A percentile compares a stretch with the other conserved stretches of the same genome.
Evolutionary conservation across 2,797 vertebrate species (phyloP).

Genomic region (Sitta carolinensis): DNA sequence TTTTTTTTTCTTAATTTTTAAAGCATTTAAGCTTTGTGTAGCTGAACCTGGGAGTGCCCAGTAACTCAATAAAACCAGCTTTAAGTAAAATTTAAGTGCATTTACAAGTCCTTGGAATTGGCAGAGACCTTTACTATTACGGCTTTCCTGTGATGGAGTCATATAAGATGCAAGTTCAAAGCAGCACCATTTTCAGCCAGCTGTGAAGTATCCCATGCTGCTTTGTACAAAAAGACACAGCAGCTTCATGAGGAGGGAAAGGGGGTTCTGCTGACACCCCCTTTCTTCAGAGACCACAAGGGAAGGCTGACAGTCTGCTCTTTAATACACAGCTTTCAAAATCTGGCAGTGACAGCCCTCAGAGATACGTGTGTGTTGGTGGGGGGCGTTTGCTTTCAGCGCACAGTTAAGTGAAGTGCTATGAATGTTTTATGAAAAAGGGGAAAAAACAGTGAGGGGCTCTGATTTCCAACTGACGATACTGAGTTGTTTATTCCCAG

Average conservation of each 20-base stretch:
- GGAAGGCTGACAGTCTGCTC: not conserved
- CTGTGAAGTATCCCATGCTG: not conserved
- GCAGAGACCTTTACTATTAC: not conserved
- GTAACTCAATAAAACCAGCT: not conserved
- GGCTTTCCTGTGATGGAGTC: not conserved
- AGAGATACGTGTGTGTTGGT: not conserved
- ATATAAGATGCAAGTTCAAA: not conserved
- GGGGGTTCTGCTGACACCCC: not conserved
- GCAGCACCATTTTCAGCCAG: not conserved
- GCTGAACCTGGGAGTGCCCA: not conserved
- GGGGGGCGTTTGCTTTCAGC: not conserved
- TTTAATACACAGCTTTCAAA: not conserved
- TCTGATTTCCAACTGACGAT: not conserved
- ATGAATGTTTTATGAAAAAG: slow-evolving; percentile 19
- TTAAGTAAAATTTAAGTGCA: not conserved
- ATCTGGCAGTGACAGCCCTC: not conserved
- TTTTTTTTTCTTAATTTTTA: not conserved
- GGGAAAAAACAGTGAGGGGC: not conserved
- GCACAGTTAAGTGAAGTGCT: not conserved
- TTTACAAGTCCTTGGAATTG: not conserved
- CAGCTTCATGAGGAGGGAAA: not conserved
- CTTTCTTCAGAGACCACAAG: not conserved
- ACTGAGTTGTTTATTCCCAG: not conserved
- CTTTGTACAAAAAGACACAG: not conserved
- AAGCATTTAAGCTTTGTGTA: not conserved